Base-by-base conservation (phyloP, 1,140 invertebrate genomes). In the Hypsibius dujardini region DNA sequence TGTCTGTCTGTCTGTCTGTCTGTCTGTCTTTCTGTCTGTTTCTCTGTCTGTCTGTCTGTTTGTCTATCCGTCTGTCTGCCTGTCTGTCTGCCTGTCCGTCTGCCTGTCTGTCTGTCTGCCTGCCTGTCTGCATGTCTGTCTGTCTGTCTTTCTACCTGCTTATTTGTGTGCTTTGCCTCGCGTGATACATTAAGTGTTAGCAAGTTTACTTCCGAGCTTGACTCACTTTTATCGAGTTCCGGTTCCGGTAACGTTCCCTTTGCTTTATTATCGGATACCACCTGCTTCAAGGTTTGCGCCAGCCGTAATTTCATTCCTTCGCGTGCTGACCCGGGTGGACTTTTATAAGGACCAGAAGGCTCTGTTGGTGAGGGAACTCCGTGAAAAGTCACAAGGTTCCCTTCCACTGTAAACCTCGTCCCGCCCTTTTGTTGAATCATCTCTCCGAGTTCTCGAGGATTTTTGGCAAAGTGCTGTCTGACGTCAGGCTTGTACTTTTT, bases 401-500 rank as follows among this genome's bases (percentile, higher is more conserved):
- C 62, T 42, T 12, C 62, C 12, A 67, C 62, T 12, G 12, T 7
- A 42, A 67, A 67, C 7, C 62, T 12, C 12, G 12, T 67, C 12
- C 62, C 62, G 12, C 62, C 62, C 62, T 45, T 12, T 67, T 67
- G 62, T 45, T 67, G 62, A 3, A 67, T 12, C 62, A 67, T 67
- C 62, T 67, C 62, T 12, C 62, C 62, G 12, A 67, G 62, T 67
- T 67, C 62, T 7, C 62, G 62, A 7, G 62, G 62, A 42, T 67
- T 67, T 42, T 67, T 67, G 42, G 62, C 62, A 45, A 67, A 67
- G 42, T 15, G 62, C 62, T 67, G 62, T 7, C 62, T 12, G 12
- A 67, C 62, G 45, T 67, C 62, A 12, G 62, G 62, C 42, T 67
- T 67, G 62, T 67, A 67, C 42, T 67, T 67, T 45, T 67, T 67